Conservation (phyloP, 2,888 invertebrate species). For the Mythimna impura region DNA sequence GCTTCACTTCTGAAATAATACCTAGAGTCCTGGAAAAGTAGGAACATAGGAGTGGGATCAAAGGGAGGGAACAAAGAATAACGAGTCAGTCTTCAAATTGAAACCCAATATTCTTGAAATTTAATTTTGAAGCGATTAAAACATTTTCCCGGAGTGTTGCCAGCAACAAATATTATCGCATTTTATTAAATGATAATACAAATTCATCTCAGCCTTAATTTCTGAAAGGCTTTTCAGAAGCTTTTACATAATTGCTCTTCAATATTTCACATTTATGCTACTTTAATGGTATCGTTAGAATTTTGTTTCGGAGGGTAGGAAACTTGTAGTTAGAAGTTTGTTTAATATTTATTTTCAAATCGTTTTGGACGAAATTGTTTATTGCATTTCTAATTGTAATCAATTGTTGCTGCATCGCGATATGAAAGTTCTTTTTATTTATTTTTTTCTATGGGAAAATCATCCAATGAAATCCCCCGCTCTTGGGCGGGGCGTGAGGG, state of each 20-base stretch:
- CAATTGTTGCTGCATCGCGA: no score
- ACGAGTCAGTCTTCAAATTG: background rate
- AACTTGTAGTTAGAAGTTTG: constrained; percentile 6
- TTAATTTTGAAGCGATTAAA: constrained; percentile 18
- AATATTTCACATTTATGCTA: constrained; percentile 35
- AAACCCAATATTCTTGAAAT: background rate
- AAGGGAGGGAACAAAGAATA: no score
- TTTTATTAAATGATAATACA: constrained; percentile 35
- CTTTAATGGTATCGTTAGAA: background rate
- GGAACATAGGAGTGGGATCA: no score
- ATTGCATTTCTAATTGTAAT: background rate
- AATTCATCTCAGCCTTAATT: constrained; percentile 28
- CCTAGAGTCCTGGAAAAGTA: no score
- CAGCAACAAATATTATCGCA: constrained; percentile 29
- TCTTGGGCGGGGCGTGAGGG: no score
- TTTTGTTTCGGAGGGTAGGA: background rate
- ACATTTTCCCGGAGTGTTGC: constrained; percentile 13
- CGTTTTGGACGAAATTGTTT: background rate
- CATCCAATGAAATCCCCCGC: no score
- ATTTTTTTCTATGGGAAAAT: no score
- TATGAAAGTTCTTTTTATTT: no score
- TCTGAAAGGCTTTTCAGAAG: background rate
- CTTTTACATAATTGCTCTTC: constrained; percentile 38
- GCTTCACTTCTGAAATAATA: no score
- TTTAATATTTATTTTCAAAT: constrained; percentile 13